Conservation (phyloP, 2,888 invertebrate species). For the Acronicta psi region DNA sequence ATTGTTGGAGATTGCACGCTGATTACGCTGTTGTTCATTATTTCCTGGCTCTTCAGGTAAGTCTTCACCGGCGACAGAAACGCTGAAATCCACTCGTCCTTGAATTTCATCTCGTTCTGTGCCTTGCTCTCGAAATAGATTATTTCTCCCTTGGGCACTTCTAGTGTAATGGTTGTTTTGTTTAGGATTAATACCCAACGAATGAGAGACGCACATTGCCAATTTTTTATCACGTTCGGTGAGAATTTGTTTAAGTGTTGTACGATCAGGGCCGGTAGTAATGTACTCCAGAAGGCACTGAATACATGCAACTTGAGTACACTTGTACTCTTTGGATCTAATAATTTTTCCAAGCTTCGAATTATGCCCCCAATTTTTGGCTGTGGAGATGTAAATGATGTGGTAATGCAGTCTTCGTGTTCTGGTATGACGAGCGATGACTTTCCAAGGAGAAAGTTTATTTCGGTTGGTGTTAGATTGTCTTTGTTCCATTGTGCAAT, state of each 20-base stretch:
- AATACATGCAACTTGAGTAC: too few species aligned
- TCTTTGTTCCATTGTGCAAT: too few species aligned
- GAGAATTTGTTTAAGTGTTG: too few species aligned
- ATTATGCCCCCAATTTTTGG: slow-evolving; percentile 6
- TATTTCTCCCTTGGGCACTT: slow-evolving; percentile 18
- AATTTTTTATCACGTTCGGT: slow-evolving; percentile 19
- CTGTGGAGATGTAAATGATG: too few species aligned
- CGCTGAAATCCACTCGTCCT: neutral
- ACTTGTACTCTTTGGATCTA: too few species aligned
- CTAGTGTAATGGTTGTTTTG: slow-evolving; percentile 8
- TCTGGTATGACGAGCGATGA: too few species aligned
- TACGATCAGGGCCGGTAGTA: too few species aligned
- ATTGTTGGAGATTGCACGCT: neutral
- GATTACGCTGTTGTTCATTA: slow-evolving; percentile 3
- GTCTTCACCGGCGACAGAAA: slow-evolving; percentile 6
- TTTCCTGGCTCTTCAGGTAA: neutral
- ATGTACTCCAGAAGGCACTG: too few species aligned
- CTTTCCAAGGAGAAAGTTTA: too few species aligned
- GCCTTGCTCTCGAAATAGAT: slow-evolving; percentile 7
- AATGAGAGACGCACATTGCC: slow-evolving; percentile 25
- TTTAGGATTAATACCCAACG: slow-evolving; percentile 20
- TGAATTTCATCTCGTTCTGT: neutral
- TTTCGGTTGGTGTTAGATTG: too few species aligned
- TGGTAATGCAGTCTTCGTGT: too few species aligned
- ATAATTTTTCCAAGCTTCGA: too few species aligned